Evolutionary conservation across 2,888 invertebrate species (phyloP).

Genomic region (Sesia bembeciformis): DNA sequence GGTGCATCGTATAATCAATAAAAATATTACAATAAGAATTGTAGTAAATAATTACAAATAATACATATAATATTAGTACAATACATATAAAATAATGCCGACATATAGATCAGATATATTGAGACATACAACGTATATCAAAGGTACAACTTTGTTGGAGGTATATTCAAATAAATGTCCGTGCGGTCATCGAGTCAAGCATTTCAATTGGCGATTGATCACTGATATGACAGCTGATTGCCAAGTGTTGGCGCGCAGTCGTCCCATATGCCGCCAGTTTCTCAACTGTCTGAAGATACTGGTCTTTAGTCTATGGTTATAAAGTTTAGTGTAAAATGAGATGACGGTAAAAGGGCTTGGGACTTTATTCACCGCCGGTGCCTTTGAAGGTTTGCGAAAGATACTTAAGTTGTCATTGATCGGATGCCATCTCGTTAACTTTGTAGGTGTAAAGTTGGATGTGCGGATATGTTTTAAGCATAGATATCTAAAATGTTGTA

Average conservation of each 20-base stretch:
- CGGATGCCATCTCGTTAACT: slow-evolving; percentile 1
- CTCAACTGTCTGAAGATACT: background rate
- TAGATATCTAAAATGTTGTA: no score
- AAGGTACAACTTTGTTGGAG: background rate
- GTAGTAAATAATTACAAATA: no score
- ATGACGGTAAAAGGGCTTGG: background rate
- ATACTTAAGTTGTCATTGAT: slow-evolving; percentile 20
- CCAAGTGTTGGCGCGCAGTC: background rate
- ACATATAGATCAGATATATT: background rate
- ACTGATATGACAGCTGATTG: slow-evolving; percentile 23
- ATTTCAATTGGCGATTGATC: slow-evolving; percentile 14
- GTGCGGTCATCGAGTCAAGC: slow-evolving; percentile 17
- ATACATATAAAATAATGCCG: no score
- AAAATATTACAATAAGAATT: no score
- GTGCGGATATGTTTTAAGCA: background rate
- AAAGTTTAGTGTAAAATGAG: background rate
- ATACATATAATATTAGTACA: no score
- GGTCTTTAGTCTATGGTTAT: background rate
- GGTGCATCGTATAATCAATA: no score
- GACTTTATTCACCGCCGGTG: slow-evolving; percentile 8
- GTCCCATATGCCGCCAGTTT: background rate
- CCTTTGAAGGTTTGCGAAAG: slow-evolving; percentile 16
- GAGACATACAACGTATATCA: background rate
- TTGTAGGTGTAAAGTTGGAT: background rate
- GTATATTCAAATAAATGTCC: slow-evolving; percentile 11